Conservation (phyloP, 1,140 invertebrate species). For the Nasonia giraulti region DNA sequence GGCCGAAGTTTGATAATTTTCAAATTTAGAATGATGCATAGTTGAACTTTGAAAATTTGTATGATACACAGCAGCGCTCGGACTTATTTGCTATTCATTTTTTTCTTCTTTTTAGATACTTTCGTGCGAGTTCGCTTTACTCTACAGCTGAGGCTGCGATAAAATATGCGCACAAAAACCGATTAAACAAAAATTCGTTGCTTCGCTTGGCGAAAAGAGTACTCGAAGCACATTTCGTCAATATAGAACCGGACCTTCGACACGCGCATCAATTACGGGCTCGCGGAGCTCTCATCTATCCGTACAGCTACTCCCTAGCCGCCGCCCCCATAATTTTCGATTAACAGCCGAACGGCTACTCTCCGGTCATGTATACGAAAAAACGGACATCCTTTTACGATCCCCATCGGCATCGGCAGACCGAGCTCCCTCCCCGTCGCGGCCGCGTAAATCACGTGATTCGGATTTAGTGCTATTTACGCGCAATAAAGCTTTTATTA, state of each 20-base stretch:
- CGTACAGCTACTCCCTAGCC: background rate
- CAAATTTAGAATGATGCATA: background rate
- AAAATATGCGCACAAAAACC: no score
- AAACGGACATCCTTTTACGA: slow-evolving; percentile 18
- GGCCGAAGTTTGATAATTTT: background rate
- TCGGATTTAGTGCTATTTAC: slow-evolving; percentile 39
- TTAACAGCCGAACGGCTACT: background rate
- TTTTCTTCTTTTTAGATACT: no score
- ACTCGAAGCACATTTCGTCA: no score
- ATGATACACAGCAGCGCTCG: no score
- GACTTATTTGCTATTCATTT: no score
- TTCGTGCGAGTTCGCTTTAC: no score
- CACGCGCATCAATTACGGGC: background rate
- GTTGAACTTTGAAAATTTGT: background rate
- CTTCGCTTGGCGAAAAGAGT: no score
- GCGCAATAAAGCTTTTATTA: slow-evolving; percentile 43
- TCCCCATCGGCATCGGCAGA: background rate
- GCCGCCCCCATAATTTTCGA: background rate
- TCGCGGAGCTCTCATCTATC: background rate
- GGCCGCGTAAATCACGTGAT: slow-evolving; percentile 33
- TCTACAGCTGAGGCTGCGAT: no score
- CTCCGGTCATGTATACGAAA: background rate
- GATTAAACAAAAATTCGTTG: no score
- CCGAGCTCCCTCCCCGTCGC: background rate
- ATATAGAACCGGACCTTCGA: background rate